Evolutionary conservation across 2,797 vertebrate species (phyloP).

Genomic region (Spondyliosoma cantharus): DNA sequence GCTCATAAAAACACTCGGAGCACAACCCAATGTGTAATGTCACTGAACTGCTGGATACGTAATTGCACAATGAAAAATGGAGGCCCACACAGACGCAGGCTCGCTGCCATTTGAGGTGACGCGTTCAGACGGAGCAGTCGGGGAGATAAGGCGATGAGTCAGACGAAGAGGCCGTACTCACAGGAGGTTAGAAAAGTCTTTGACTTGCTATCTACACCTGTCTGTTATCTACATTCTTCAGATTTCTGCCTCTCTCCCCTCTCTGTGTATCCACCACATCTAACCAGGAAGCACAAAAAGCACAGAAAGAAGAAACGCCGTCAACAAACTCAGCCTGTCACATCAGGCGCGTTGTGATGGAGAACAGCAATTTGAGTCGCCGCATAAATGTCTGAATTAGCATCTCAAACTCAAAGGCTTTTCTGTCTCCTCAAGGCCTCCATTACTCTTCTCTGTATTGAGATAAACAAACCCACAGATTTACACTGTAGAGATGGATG

Average conservation of each 20-base stretch:
- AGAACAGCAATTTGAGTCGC: slow-evolving; percentile 55
- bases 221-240: slow-evolving; percentile 14
- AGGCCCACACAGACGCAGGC: slow-evolving; percentile 23
- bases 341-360: slow-evolving; percentile 44
- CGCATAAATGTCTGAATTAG: slow-evolving; percentile 49
- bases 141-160: slow-evolving; percentile 27
- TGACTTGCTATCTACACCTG: slow-evolving; percentile 19
- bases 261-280: slow-evolving; percentile 1
- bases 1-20: slow-evolving; percentile 12
- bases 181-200: slow-evolving; percentile 2
- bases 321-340: slow-evolving; percentile 26
- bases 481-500: slow-evolving; percentile 54
- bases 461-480: slow-evolving; percentile 43
- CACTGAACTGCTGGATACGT: slow-evolving; percentile 10
- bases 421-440: slow-evolving; percentile 40
- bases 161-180: background rate
- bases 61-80: slow-evolving; percentile 35
- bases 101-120: slow-evolving; percentile 10
- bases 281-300: slow-evolving; percentile 7
- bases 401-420: slow-evolving; percentile 56
- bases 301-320: slow-evolving; percentile 9
- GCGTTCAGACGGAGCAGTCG: slow-evolving; percentile 6
- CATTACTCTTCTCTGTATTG: slow-evolving; percentile 38
- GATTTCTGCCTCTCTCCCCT: background rate
- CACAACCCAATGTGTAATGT: background rate